A percentile compares a stretch with the other conserved stretches of the same genome.
Conservation (phyloP, 2,888 invertebrate species). For the Dendrolimus pini region DNA sequence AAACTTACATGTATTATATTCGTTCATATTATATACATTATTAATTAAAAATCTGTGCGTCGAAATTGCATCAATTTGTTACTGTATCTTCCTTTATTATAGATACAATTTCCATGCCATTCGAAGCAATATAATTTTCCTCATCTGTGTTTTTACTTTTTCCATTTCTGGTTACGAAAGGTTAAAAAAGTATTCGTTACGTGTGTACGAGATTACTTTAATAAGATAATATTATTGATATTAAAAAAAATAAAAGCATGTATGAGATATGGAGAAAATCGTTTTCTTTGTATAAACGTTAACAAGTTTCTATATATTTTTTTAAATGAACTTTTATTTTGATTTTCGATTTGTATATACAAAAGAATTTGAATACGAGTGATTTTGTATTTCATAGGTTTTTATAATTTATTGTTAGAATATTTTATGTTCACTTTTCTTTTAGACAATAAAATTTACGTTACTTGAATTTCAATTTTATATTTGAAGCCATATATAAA, state of each 20-base stretch:
- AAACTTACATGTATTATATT: no score
- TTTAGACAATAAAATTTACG: no score
- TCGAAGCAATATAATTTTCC: background rate
- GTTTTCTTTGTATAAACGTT: constrained; percentile 1
- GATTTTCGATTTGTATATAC: background rate
- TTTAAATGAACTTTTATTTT: background rate
- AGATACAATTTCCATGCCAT: background rate
- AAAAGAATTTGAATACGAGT: background rate
- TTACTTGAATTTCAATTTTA: no score
- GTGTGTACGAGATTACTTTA: background rate
- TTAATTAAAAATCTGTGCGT: no score
- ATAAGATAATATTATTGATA: background rate
- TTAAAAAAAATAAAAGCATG: background rate
- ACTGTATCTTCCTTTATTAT: background rate
- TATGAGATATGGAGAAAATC: background rate
- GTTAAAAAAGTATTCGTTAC: background rate
- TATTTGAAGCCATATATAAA: no score
- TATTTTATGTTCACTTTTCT: no score
- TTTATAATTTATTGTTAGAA: no score
- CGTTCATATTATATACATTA: no score
- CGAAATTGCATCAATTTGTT: background rate
- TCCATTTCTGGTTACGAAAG: background rate
- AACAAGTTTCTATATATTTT: background rate
- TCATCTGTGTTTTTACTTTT: background rate
- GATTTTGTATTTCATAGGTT: no score